These are phyloP conservation scores for Sturnira hondurensis DNA, from an alignment of 2,113 vertebrate species.

Conservation along the genomic window DNA sequence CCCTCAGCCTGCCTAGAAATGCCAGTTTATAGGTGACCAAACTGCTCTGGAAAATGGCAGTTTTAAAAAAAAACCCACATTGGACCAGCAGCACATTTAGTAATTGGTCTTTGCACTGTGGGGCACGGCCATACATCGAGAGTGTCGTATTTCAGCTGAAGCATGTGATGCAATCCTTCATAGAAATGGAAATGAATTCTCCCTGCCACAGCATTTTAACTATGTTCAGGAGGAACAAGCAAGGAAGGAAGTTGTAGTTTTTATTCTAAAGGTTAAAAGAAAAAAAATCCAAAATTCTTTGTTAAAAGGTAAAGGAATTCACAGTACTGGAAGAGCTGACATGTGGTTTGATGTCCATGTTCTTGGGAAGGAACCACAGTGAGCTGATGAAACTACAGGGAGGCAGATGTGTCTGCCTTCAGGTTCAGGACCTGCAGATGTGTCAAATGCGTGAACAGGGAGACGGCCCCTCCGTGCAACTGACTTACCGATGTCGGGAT, in stretches of 20 bases:
- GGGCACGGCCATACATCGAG: conserved; percentile 58
- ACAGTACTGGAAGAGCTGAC: neutral
- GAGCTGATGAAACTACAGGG: neutral
- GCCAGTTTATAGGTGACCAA: conserved; percentile 53
- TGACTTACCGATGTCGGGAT: conserved; percentile 92
- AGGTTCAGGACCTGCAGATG: neutral
- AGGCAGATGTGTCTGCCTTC: too few species aligned
- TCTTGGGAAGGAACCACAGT: neutral
- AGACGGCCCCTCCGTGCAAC: accelerated
- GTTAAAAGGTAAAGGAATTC: conserved; percentile 14
- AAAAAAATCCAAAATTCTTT: neutral
- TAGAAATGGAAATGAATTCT: conserved; percentile 54
- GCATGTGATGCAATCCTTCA: conserved; percentile 52
- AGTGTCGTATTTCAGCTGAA: conserved; percentile 60
- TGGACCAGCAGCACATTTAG: conserved; percentile 44
- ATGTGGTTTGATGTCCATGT: neutral
- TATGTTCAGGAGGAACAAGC: neutral
- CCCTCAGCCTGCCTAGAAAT: neutral
- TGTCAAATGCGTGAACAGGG: neutral
- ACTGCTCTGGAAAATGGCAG: conserved; percentile 56
- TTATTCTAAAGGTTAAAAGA: conserved; percentile 24
- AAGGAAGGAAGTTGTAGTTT: neutral
- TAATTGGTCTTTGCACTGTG: conserved; percentile 66
- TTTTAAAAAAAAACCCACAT: conserved; percentile 55
- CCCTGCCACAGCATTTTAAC: conserved; percentile 37